phyloP scores from a whole-genome alignment of 2,888 invertebrate species.

The Pyrgus malvae region DNA sequence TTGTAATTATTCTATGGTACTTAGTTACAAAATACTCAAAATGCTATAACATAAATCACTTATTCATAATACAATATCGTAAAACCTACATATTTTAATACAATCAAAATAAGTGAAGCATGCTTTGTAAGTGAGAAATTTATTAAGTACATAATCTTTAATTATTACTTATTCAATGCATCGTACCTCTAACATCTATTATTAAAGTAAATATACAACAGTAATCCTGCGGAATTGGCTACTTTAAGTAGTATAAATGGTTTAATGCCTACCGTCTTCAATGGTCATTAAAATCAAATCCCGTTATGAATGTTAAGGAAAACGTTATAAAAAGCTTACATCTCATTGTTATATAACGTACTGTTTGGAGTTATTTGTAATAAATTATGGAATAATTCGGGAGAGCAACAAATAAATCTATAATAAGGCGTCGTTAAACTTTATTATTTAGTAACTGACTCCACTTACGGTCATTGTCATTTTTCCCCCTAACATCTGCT shows the following conservation, averaged over 20 bases:
- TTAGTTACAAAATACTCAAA: no score
- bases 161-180: slow-evolving; percentile 23
- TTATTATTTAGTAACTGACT: slow-evolving; percentile 51
- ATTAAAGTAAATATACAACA: slow-evolving; percentile 21
- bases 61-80: no score
- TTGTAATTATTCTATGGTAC: no score
- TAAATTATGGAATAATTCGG: slow-evolving; percentile 77
- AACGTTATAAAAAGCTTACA: slow-evolving; percentile 39
- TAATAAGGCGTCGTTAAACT: slow-evolving; percentile 66
- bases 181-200: slow-evolving; percentile 16
- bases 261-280: slow-evolving; percentile 32
- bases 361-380: slow-evolving; percentile 72
- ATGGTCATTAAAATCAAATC: slow-evolving; percentile 71
- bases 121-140: no score
- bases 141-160: no score
- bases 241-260: slow-evolving; percentile 17
- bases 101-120: no score
- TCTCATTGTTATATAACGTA: slow-evolving; percentile 47
- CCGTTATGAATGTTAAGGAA: slow-evolving; percentile 59
- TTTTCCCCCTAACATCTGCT: slow-evolving; percentile 72
- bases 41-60: no score
- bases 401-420: slow-evolving; percentile 74
- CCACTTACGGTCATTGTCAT: slow-evolving; percentile 70
- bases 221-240: slow-evolving; percentile 22
- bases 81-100: no score